These are phyloP conservation scores for Ferrisia virgata DNA, from an alignment of 2,888 invertebrate species.

Conservation along the genomic window DNA sequence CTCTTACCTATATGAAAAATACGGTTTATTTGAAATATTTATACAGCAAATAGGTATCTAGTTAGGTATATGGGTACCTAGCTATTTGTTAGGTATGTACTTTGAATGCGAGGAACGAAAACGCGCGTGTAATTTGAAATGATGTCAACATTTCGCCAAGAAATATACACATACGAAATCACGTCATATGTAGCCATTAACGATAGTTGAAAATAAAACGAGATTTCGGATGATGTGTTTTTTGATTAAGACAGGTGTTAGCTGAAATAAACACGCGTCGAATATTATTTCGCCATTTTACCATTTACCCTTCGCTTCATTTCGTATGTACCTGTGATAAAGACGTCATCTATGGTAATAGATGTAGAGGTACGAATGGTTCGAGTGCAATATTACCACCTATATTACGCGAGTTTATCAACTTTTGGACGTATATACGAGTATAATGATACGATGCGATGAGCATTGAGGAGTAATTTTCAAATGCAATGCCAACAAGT, in stretches of 20 bases:
- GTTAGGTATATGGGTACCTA: too few relatives aligned
- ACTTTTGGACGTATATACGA: background rate
- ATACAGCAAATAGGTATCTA: too few relatives aligned
- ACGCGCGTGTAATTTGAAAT: background rate
- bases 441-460: too few relatives aligned
- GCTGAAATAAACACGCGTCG: background rate
- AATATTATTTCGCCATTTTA: background rate
- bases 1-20: too few relatives aligned
- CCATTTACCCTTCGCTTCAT: background rate
- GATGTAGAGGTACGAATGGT: background rate
- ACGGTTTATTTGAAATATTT: background rate
- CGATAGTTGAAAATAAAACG: background rate
- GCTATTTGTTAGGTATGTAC: background rate
- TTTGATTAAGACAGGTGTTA: background rate
- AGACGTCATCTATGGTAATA: background rate
- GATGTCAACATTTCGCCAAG: background rate
- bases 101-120: background rate
- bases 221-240: background rate
- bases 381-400: background rate
- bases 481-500: background rate
- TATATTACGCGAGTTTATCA: background rate
- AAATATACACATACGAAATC: background rate
- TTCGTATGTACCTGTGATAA: background rate
- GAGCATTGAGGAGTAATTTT: background rate
- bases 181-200: background rate